Conservation (phyloP, 2,888 invertebrate genomes). For the Ophion ventricosus region DNA sequence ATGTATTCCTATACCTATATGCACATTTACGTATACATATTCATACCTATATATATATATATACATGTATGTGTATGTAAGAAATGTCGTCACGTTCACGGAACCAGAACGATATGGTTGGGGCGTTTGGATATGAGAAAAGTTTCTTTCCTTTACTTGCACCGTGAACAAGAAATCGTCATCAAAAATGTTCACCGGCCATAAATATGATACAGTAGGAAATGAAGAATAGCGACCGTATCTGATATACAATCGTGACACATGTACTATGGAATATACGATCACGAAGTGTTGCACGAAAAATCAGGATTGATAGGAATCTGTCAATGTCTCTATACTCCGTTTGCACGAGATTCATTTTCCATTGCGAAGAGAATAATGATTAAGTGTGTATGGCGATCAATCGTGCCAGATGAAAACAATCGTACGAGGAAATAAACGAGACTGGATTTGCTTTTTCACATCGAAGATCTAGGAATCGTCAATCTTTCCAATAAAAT, state of each 20-base stretch:
- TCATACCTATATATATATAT: not conserved
- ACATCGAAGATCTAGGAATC: not conserved
- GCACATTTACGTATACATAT: not conserved
- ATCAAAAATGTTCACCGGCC: constrained; percentile 39
- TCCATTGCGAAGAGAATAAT: not conserved
- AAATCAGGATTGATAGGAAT: constrained; percentile 14
- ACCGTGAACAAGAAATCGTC: constrained; percentile 41
- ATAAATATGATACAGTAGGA: constrained; percentile 29
- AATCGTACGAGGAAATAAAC: not conserved
- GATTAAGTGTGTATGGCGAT: not conserved
- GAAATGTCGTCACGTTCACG: constrained; percentile 45
- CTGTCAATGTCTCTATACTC: not conserved
- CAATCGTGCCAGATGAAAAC: not conserved
- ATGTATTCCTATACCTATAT: not conserved
- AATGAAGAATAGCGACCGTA: constrained; percentile 21
- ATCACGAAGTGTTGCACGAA: not conserved
- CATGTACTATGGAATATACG: not conserved
- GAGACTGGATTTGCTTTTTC: not conserved
- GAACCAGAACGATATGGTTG: constrained; percentile 33
- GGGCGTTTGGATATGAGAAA: constrained; percentile 48
- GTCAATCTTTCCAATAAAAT: not conserved
- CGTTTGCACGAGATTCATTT: not conserved
- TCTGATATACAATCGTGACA: not conserved
- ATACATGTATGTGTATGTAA: not conserved
- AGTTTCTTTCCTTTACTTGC: constrained; percentile 32